Percentiles rank a stretch among this genome's conserved stretches.
These are phyloP conservation scores for Ellobius talpinus DNA, from an alignment of 2,113 vertebrate genomes.

Conservation along the genomic window DNA sequence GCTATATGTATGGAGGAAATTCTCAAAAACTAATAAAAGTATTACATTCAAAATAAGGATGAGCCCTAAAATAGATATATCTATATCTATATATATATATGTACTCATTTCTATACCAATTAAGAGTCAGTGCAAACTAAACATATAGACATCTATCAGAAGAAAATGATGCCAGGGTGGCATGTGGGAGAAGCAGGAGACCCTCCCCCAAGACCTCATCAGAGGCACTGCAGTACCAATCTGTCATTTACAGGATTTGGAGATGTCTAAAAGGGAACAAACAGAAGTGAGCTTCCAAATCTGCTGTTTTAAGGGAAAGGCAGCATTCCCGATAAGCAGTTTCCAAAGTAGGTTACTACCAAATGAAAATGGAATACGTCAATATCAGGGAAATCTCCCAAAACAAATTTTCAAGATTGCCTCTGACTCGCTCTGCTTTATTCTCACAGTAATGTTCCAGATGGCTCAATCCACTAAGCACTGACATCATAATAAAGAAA, in stretches of 20 bases:
- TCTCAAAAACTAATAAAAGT: background rate
- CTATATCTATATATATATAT: background rate
- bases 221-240: background rate
- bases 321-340: constrained; percentile 51
- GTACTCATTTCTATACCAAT: background rate
- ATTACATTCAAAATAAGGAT: background rate
- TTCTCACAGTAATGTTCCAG: constrained; percentile 51
- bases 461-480: constrained; percentile 19
- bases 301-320: constrained; percentile 63
- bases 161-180: background rate
- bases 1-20: background rate
- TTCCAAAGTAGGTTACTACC: constrained; percentile 68
- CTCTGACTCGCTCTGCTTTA: constrained; percentile 56
- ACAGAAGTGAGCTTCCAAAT: constrained; percentile 56
- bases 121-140: background rate
- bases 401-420: constrained; percentile 61
- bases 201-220: background rate
- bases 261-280: constrained; percentile 55
- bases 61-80: background rate
- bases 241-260: constrained; percentile 3
- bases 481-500: constrained; percentile 36
- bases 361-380: constrained; percentile 67
- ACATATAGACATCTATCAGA: background rate
- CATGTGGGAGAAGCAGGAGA: background rate
- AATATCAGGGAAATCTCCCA: constrained; percentile 54